These are phyloP conservation scores for Sorex maritimensis DNA, from an alignment of 2,797 vertebrate species.

Conservation along the genomic window DNA sequence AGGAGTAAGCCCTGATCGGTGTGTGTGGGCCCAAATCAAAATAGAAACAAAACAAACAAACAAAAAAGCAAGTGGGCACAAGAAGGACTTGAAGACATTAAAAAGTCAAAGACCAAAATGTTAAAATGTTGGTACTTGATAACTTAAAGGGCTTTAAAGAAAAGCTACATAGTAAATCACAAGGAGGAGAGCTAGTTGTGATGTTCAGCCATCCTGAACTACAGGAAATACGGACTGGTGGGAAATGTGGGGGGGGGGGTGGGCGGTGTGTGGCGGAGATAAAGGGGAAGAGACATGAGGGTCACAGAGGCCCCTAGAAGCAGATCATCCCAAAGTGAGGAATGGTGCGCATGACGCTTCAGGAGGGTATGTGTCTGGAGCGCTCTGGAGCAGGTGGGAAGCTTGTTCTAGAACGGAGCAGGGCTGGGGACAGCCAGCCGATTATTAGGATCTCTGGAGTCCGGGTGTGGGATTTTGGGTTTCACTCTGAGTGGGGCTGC, in stretches of 20 bases:
- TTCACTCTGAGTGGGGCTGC: not conserved
- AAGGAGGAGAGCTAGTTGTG: no score
- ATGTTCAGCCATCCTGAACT: no score
- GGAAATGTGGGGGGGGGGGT: no score
- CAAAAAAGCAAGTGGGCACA: no score
- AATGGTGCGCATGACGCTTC: no score
- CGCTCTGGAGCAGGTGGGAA: not conserved
- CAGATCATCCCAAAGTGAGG: not conserved
- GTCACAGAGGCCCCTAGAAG: not conserved
- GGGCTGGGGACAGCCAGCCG: not conserved
- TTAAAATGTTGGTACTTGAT: no score
- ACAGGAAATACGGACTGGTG: no score
- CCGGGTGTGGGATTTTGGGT: not conserved
- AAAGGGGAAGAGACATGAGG: not conserved
- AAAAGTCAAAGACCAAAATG: no score
- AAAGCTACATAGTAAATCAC: not conserved
- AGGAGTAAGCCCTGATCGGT: no score
- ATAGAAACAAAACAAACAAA: no score
- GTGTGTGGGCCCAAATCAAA: no score
- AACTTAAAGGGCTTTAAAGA: constrained; percentile 32
- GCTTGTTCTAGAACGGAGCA: not conserved
- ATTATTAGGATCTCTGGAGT: not conserved
- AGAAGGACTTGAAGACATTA: no score
- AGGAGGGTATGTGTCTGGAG: not conserved
- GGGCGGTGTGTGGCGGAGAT: not conserved